Evolutionary conservation across 1,140 invertebrate genomes (phyloP), one percentile per base, ranked within the genome.

Genomic region (Phymorhynchus buccinoides): DNA sequence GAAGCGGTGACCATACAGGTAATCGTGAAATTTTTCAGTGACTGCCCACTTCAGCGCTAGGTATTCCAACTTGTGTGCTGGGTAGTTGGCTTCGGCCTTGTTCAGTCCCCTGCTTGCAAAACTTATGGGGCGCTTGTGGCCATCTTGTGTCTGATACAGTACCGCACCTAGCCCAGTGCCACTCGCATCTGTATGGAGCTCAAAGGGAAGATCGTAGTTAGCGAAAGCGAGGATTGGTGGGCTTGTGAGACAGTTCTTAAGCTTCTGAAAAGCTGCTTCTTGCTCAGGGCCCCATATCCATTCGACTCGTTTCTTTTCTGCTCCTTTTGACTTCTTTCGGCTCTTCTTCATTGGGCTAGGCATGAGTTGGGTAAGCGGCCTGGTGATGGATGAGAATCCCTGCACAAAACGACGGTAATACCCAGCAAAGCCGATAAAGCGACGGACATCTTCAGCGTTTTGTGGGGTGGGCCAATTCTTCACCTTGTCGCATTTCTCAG

Each of bases 361-460:
- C 30, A 89, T 85, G 16, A 91, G 68, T 12, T 86, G 62, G n/a
- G 78, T 88, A 16, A 90, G 73, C 12, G 87, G 90, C 71, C 68
- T 68, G 39, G 89, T 89, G 44, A 90, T 90, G 16, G 84, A 84
- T 0, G 89, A 75, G 84, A 87, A 91, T n/a, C 87, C 48, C 89
- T 84, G 89, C 32, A 94, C 90, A 88, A 93, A 94, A 83, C 89
- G 88, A 2, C 91, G 68, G 84, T 92, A 92, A 84, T 93, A 94
- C 62, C 91, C 91, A 52, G 91, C 86, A 42, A 95, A 86, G 3
- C 94, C 94, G 1, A 95, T 66, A 86, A 95, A 94, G 41, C 89
- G 37, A 73, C 93, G 85, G 0, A 93, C 68, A 18, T 90, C 83
- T 35, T 88, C 89, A 0, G 89, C 39, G 42, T 87, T 91, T 22